phyloP scores from a whole-genome alignment of 2,113 vertebrate species.

The Arothron firmamentum region DNA sequence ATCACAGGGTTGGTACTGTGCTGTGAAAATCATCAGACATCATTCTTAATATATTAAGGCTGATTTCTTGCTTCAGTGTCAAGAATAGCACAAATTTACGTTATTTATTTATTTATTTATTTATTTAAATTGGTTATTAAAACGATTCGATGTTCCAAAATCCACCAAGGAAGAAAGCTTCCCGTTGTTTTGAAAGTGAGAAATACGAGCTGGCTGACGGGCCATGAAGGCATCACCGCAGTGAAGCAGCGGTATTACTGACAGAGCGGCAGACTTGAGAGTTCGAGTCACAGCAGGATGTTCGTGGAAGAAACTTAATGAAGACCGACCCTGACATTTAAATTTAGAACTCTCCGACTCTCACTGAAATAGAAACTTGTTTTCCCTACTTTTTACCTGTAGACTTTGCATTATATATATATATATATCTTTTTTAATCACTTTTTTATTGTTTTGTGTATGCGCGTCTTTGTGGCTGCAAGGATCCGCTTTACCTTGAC shows the following conservation, averaged over 20 bases:
- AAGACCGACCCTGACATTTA: not conserved
- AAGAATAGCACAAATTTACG: no score
- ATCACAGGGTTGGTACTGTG: no score
- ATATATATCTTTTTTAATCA: not conserved
- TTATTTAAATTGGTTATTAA: no score
- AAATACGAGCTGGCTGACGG: constrained; percentile 29
- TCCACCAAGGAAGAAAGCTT: no score
- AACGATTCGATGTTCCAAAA: constrained; percentile 1
- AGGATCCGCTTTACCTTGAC: constrained; percentile 23
- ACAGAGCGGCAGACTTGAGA: constrained; percentile 40
- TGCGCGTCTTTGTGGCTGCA: constrained; percentile 30
- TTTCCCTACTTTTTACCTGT: not conserved
- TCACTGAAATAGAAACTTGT: not conserved
- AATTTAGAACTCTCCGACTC: not conserved
- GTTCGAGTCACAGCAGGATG: constrained; percentile 27
- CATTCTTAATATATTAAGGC: no score
- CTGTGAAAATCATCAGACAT: no score
- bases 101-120: no score
- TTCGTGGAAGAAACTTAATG: constrained; percentile 3
- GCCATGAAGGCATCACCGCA: constrained; percentile 54
- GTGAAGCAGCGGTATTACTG: constrained; percentile 13
- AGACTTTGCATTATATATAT: no score
- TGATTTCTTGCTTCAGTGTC: no score
- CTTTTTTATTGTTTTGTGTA: constrained; percentile 7
- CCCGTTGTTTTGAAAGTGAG: not conserved